Percentiles rank a stretch among this genome's conserved stretches.
Conservation (phyloP, 2,113 vertebrate species). For the Hoplias malabaricus region DNA sequence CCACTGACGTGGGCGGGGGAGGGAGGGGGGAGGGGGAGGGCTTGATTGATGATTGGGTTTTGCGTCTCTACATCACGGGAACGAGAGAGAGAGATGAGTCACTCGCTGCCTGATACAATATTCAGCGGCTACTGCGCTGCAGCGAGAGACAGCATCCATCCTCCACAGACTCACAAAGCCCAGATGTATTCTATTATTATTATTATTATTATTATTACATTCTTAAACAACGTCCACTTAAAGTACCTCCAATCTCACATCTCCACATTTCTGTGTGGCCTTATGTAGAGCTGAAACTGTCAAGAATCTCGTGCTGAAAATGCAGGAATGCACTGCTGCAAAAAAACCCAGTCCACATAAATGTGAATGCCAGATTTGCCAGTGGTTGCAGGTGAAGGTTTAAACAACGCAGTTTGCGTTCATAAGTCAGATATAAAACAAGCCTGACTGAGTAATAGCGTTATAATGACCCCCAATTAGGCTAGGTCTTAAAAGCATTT, state of each 20-base stretch:
- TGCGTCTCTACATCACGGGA: conserved; percentile 63
- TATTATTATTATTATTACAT: neutral
- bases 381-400: neutral
- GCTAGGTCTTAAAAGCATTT: no score
- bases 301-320: neutral
- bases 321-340: neutral
- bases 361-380: neutral
- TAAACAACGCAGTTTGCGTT: no score
- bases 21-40: conserved; percentile 41
- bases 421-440: no score
- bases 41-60: conserved; percentile 69
- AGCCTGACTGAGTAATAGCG: no score
- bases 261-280: no score
- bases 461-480: no score
- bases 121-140: conserved; percentile 59
- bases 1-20: conserved; percentile 46
- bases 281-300: no score
- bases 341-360: no score
- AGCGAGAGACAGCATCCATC: conserved; percentile 43
- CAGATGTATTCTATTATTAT: neutral
- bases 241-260: neutral
- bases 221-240: no score
- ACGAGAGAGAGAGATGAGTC: conserved; percentile 73
- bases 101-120: conserved; percentile 65
- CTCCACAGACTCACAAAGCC: conserved; percentile 15